phyloP scores from a whole-genome alignment of 1,140 invertebrate species.

The Acromyrmex echinatior region DNA sequence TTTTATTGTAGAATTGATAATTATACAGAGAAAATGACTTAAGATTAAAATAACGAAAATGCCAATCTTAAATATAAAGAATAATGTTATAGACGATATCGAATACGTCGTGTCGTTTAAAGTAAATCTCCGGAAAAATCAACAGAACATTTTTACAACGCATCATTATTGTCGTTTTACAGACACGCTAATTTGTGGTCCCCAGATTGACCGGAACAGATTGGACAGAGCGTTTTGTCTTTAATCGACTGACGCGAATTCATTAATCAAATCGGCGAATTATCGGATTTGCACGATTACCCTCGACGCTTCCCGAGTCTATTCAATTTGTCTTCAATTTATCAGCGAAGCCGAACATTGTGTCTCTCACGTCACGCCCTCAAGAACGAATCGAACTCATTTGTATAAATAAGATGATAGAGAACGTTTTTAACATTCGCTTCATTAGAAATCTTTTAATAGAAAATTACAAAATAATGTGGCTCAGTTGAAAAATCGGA shows the following conservation, averaged over 20 bases:
- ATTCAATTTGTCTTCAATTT: slow-evolving; percentile 68
- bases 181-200: slow-evolving; percentile 36
- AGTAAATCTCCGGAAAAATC: neutral
- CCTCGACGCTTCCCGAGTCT: slow-evolving; percentile 19
- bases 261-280: slow-evolving; percentile 72
- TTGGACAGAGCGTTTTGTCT: slow-evolving; percentile 59
- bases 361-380: slow-evolving; percentile 28
- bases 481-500: neutral
- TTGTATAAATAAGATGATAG: neutral
- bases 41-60: slow-evolving; percentile 21
- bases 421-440: neutral
- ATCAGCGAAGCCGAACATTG: slow-evolving; percentile 37
- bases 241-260: slow-evolving; percentile 59
- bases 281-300: slow-evolving; percentile 63
- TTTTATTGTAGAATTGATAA: neutral
- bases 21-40: neutral
- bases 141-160: neutral
- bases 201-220: slow-evolving; percentile 18
- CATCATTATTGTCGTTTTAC: neutral
- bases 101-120: neutral
- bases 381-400: slow-evolving; percentile 19
- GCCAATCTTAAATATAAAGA: neutral
- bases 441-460: slow-evolving; percentile 53
- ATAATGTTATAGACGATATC: neutral
- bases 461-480: neutral